Evolutionary conservation across 2,113 vertebrate genomes (phyloP), one percentile per base, ranked within the genome.

Genomic region (Silurus glanis): DNA sequence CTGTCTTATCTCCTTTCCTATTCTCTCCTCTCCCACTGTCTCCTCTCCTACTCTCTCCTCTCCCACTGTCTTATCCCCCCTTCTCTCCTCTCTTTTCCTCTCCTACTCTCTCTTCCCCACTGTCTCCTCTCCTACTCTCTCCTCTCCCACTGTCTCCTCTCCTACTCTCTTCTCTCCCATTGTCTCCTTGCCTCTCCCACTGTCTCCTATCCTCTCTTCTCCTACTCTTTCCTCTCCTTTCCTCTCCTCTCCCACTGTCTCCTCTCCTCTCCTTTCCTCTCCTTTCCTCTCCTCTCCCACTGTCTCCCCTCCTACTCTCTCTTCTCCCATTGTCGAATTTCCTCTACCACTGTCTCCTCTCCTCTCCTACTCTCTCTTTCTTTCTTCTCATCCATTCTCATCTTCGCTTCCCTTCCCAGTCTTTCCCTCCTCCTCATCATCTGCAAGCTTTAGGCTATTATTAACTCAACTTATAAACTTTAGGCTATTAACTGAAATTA

Each of bases 401-500:
- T 23, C 45, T 49, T 9, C 3, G 10, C 61, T 51, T 56, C 7
- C 58, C 45, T 58, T 16, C 5, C 17, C 17, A 21, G 6, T 76
- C 74, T 76, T 6, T n/a, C 14, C 8, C n/a, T 6, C 13, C 74
- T 5, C n/a, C 10, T 76, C 49, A 6, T 58, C 8, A 5, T 23
- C 45, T 8, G 21, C 58, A 37, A 64, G 76, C 61, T 62, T 55
- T 16, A 51, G 49, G n/a, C 49, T 75, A 66, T 78, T 61, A 85
- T 55, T 67, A 85, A 67, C 79, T 61, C 3, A 37, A 37, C 37
- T 78, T 61, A 85, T 55, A 3, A 37, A 37, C 37, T 37, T 67
- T 79, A 67, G 79, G 51, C 83, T 71, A 21, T 81, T 23, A 83
- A 74, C 53, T 86, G 62, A 87, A 88, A 75, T 59, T 78, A 10